A percentile compares a stretch with the other conserved stretches of the same genome.
phyloP scores from a whole-genome alignment of 2,888 invertebrate genomes.

The Malachius bipustulatus region DNA sequence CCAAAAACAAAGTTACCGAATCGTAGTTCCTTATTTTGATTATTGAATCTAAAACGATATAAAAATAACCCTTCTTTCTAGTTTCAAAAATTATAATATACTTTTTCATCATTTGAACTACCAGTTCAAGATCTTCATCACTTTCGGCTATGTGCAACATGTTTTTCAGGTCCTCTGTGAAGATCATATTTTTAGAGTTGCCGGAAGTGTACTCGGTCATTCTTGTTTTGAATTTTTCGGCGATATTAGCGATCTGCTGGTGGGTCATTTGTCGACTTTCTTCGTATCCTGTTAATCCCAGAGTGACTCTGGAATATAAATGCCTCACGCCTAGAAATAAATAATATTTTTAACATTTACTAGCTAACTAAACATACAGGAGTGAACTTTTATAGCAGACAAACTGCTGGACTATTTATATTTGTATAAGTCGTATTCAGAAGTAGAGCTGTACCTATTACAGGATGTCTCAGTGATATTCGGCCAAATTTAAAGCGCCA shows the following conservation, averaged over 20 bases:
- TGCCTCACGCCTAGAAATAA: slow-evolving; percentile 26
- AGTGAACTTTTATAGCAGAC: too few relatives aligned
- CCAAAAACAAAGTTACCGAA: slow-evolving; percentile 77
- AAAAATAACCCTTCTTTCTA: not conserved
- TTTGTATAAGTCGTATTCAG: too few relatives aligned
- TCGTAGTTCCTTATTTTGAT: slow-evolving; percentile 55
- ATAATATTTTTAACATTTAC: too few relatives aligned
- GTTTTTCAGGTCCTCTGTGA: slow-evolving; percentile 76
- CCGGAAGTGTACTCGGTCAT: slow-evolving; percentile 52
- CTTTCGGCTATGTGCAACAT: slow-evolving; percentile 60
- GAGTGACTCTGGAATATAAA: slow-evolving; percentile 44
- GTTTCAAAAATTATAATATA: slow-evolving; percentile 34
- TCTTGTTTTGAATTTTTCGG: slow-evolving; percentile 55
- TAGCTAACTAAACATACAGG: too few relatives aligned
- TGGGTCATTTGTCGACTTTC: slow-evolving; percentile 41
- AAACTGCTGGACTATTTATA: too few relatives aligned
- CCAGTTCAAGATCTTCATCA: slow-evolving; percentile 48
- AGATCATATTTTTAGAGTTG: slow-evolving; percentile 52
- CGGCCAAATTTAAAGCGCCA: too few relatives aligned
- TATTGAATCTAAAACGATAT: slow-evolving; percentile 47
- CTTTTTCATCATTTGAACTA: slow-evolving; percentile 59
- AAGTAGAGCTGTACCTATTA: too few relatives aligned
- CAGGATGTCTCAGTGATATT: too few relatives aligned
- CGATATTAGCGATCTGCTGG: slow-evolving; percentile 48
- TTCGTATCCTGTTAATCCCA: slow-evolving; percentile 53